Evolutionary conservation across 2,113 vertebrate genomes (phyloP).

Genomic region (Lichenostomus cassidix): DNA sequence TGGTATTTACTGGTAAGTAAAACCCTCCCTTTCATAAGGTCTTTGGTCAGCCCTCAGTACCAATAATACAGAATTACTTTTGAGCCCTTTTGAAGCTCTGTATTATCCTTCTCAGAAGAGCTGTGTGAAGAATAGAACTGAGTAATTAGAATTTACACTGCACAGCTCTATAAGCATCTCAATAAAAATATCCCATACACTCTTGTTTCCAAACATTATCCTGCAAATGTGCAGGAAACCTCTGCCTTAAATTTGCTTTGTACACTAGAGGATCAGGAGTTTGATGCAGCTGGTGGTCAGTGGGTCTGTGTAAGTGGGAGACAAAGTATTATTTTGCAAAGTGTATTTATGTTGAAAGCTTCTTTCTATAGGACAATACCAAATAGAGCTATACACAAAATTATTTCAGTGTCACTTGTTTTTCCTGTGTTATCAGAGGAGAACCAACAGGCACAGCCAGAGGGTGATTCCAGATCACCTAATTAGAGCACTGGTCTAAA

Average conservation of each 20-base stretch:
- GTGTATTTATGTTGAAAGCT: neutral
- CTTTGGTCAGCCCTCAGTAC: neutral
- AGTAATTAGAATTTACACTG: neutral
- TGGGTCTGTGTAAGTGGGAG: neutral
- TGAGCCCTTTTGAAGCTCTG: neutral
- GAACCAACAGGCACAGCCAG: neutral
- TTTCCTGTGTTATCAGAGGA: neutral
- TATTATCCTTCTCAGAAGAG: neutral
- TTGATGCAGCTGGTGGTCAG: neutral
- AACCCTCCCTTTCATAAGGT: neutral
- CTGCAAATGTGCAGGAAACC: neutral
- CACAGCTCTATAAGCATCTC: neutral
- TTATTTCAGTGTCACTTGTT: neutral
- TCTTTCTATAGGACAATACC: neutral
- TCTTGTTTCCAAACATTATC: neutral
- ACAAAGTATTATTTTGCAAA: neutral
- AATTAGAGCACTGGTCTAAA: neutral
- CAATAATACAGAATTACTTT: neutral
- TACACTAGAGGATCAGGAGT: neutral
- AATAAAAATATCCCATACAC: neutral
- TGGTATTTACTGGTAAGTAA: neutral
- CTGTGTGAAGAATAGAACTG: neutral
- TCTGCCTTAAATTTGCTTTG: neutral
- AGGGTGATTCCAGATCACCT: neutral
- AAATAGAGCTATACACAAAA: neutral